These are phyloP conservation scores for Cossypha heuglini DNA, from an alignment of 2,797 vertebrate species.

Conservation along the genomic window DNA sequence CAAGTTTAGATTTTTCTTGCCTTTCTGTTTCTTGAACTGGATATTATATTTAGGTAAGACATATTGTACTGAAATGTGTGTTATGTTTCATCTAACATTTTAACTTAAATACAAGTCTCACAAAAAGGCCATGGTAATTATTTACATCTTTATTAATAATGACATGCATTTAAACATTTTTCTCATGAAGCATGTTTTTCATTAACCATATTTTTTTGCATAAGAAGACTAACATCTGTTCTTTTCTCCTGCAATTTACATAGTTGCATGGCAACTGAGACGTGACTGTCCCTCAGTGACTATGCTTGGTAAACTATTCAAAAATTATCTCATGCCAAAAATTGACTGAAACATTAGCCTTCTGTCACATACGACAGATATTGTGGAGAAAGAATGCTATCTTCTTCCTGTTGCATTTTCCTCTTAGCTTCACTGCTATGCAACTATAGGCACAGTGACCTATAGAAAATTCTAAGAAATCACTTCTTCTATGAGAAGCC, in stretches of 20 bases:
- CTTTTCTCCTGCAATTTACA: neutral
- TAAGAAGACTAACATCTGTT: neutral
- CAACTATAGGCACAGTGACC: neutral
- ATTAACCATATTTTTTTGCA: neutral
- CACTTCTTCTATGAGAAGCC: neutral
- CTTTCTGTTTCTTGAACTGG: neutral
- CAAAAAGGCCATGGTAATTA: neutral
- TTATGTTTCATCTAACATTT: neutral
- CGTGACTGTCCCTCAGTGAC: neutral
- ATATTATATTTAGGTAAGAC: neutral
- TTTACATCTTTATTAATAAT: neutral
- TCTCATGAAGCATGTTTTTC: neutral
- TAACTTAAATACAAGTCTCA: neutral
- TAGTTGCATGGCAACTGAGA: neutral
- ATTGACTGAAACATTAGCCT: neutral
- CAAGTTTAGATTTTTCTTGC: neutral
- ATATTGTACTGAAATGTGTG: neutral
- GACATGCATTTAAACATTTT: neutral
- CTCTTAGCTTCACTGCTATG: neutral
- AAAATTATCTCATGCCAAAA: neutral
- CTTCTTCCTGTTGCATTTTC: neutral
- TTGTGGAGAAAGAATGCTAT: neutral
- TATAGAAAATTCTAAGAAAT: neutral
- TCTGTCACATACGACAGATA: neutral
- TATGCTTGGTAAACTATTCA: neutral